These are phyloP conservation scores for Catostylus mosaicus DNA, from an alignment of 30 jellyfish, hydroid and myxozoan species.

Conservation along the genomic window DNA sequence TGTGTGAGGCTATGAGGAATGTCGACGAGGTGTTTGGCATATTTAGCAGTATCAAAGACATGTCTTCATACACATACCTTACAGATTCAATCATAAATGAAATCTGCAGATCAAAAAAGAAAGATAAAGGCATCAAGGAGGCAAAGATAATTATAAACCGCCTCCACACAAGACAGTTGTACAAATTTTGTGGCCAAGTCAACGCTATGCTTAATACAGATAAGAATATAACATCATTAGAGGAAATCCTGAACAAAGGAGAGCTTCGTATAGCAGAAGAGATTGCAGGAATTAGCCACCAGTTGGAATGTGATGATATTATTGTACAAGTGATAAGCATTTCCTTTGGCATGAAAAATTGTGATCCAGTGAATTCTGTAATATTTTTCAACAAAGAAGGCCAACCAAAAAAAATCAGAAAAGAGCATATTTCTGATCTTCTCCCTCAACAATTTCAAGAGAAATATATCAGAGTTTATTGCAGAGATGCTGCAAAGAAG, in stretches of 20 bases:
- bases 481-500: slow-evolving; percentile 44
- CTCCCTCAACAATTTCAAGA: slow-evolving; percentile 70
- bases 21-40: slow-evolving; percentile 59
- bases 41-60: slow-evolving; percentile 50
- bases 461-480: slow-evolving; percentile 70
- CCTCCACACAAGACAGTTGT: slow-evolving; percentile 49
- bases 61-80: slow-evolving; percentile 50
- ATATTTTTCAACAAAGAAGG: slow-evolving; percentile 55
- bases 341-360: slow-evolving; percentile 61
- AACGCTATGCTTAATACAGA: slow-evolving; percentile 12
- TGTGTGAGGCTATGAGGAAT: slow-evolving; percentile 68
- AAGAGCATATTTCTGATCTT: slow-evolving; percentile 62
- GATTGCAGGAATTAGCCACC: slow-evolving; percentile 36
- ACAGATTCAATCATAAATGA: slow-evolving; percentile 75
- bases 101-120: slow-evolving; percentile 41
- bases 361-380: slow-evolving; percentile 60
- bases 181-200: slow-evolving; percentile 73
- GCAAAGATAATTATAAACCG: slow-evolving; percentile 34
- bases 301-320: slow-evolving; percentile 35
- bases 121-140: slow-evolving; percentile 17
- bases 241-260: slow-evolving; percentile 26
- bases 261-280: slow-evolving; percentile 41
- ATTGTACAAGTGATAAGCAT: slow-evolving; percentile 38
- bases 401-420: slow-evolving; percentile 38
- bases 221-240: slow-evolving; percentile 12